Conservation (phyloP, 37 sponge, comb jelly and placozoan genomes). For the Agelas oroides region DNA sequence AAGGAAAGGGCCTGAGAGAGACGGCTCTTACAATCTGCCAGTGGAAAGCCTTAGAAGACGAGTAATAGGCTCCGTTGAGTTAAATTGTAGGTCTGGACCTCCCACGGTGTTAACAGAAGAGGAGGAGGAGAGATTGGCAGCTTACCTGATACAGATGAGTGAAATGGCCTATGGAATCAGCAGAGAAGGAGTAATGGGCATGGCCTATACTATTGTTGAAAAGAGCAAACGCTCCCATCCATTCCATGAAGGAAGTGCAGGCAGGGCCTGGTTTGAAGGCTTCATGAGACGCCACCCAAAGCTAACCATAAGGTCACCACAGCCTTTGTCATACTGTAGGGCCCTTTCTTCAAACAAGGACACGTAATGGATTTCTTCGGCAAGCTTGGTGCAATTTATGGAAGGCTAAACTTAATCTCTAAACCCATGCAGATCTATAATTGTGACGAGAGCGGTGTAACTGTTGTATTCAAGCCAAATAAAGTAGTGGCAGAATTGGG, state of each 20-base stretch:
- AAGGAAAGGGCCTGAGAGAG: constrained; percentile 58
- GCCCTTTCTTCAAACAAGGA: constrained; percentile 43
- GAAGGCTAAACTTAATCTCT: constrained; percentile 43
- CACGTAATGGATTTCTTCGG: too few relatives aligned
- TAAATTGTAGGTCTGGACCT: constrained; percentile 57
- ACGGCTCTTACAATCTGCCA: constrained; percentile 37
- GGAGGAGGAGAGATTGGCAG: too few relatives aligned
- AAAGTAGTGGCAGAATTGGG: constrained; percentile 56
- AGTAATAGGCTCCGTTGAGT: constrained; percentile 48
- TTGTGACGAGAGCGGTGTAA: constrained; percentile 53
- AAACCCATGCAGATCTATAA: constrained; percentile 76
- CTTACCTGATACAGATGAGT: too few relatives aligned
- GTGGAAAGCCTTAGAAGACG: constrained; percentile 51
- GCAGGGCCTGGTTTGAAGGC: constrained; percentile 63
- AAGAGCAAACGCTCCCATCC: too few relatives aligned
- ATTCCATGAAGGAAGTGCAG: constrained; percentile 50
- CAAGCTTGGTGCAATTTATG: too few relatives aligned
- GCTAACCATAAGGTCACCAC: constrained; percentile 40
- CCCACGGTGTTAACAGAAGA: too few relatives aligned
- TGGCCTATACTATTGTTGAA: too few relatives aligned
- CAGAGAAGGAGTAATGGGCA: too few relatives aligned
- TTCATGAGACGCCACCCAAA: constrained; percentile 27
- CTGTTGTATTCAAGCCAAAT: constrained; percentile 42
- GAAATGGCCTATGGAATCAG: too few relatives aligned
- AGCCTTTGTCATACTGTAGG: constrained; percentile 59